phyloP scores from a whole-genome alignment of 2,797 vertebrate genomes.

The Trichosurus vulpecula region DNA sequence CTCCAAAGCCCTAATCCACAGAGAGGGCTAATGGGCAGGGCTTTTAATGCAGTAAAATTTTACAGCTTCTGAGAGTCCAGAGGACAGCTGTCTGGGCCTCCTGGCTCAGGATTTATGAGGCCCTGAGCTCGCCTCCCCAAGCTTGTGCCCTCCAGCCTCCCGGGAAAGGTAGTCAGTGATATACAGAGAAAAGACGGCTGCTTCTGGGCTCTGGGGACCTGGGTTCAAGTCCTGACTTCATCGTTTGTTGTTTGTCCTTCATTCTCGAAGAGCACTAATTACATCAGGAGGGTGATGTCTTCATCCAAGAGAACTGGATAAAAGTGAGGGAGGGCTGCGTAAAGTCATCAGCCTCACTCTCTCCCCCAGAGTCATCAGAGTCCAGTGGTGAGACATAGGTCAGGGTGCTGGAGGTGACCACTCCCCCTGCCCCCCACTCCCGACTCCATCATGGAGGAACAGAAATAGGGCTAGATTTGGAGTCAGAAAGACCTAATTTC shows the following conservation, averaged over 20 bases:
- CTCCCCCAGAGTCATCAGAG: neutral
- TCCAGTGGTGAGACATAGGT: neutral
- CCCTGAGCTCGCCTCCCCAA: neutral
- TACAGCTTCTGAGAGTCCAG: slow-evolving; percentile 11
- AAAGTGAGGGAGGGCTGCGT: neutral
- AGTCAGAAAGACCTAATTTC: neutral
- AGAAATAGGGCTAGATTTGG: neutral
- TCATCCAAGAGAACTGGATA: neutral
- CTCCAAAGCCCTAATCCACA: neutral
- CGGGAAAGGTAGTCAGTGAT: neutral
- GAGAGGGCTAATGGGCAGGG: neutral
- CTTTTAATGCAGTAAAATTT: slow-evolving; percentile 21
- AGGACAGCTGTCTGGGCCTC: neutral
- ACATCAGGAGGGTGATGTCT: neutral
- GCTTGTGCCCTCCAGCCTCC: neutral
- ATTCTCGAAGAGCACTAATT: too few species aligned
- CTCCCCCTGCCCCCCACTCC: too few species aligned
- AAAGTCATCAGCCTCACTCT: too few species aligned
- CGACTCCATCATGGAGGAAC: neutral
- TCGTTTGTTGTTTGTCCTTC: neutral
- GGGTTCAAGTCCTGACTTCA: neutral
- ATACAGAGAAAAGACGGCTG: neutral
- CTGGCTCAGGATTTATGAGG: neutral
- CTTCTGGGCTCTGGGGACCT: neutral
- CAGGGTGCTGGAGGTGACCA: too few species aligned